phyloP scores from a whole-genome alignment of 2,888 invertebrate species.

The Lacanobia wlatinum region DNA sequence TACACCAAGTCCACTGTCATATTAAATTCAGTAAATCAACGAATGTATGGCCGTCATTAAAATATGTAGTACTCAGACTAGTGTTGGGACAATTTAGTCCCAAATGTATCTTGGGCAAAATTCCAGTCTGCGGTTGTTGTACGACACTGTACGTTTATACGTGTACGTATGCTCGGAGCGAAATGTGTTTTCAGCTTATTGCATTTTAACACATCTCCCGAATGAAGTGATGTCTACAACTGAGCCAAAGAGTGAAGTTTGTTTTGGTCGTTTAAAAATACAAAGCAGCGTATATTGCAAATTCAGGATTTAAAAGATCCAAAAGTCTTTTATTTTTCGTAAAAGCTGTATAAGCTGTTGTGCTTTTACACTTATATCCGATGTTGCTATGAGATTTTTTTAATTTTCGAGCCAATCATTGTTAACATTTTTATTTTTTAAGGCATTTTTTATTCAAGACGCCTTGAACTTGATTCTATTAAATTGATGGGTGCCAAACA shows the following conservation, averaged over 20 bases:
- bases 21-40: constrained; percentile 62
- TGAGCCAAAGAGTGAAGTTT: constrained; percentile 16
- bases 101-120: constrained; percentile 48
- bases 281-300: constrained; percentile 19
- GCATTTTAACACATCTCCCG: constrained; percentile 78
- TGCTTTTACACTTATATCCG: neutral
- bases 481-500: neutral
- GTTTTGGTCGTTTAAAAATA: constrained; percentile 23
- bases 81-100: constrained; percentile 45
- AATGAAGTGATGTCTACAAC: constrained; percentile 76
- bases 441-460: neutral
- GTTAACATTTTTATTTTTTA: neutral
- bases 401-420: neutral
- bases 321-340: neutral
- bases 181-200: constrained; percentile 51
- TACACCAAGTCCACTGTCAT: constrained; percentile 59
- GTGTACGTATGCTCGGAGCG: constrained; percentile 91
- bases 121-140: constrained; percentile 17
- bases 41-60: constrained; percentile 48
- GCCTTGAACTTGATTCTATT: neutral
- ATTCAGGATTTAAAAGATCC: constrained; percentile 16
- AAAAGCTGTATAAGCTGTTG: neutral
- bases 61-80: constrained; percentile 41
- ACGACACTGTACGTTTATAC: constrained; percentile 15
- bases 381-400: neutral